Conservation (phyloP, 2,113 vertebrate genomes). For the Corythaixoides concolor region DNA sequence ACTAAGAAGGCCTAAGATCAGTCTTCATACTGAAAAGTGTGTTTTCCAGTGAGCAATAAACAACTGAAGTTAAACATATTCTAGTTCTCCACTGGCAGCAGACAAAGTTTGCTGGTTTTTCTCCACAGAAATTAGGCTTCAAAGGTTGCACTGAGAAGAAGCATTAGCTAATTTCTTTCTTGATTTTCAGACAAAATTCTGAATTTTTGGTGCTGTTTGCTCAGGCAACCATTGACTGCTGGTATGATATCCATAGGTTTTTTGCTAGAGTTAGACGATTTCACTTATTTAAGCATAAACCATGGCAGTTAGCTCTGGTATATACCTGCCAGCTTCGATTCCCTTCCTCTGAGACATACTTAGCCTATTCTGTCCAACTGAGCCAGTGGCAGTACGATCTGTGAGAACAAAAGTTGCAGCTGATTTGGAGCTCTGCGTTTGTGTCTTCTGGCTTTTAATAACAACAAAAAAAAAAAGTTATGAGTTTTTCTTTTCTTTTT, state of each 20-base stretch:
- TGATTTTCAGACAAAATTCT: not conserved
- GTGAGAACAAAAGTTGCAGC: not conserved
- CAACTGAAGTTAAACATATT: not conserved
- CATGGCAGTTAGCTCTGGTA: not conserved
- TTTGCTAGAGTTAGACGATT: not conserved
- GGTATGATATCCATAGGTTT: not conserved
- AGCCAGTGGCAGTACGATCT: not conserved
- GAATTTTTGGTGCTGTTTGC: not conserved
- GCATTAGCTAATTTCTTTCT: not conserved
- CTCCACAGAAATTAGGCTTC: not conserved
- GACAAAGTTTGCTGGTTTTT: not conserved
- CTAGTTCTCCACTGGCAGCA: not conserved
- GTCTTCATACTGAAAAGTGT: not conserved
- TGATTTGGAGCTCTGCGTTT: not conserved
- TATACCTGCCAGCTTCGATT: not conserved
- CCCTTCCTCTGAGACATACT: not conserved
- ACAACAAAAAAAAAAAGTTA: not conserved
- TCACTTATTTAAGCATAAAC: conserved; percentile 11
- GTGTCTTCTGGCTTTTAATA: not conserved
- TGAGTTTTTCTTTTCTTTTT: not conserved
- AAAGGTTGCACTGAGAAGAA: not conserved
- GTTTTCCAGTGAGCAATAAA: not conserved
- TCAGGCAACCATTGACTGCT: not conserved
- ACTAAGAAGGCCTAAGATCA: not conserved
- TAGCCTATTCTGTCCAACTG: not conserved